phyloP scores from a whole-genome alignment of 2,888 invertebrate genomes.

The Odontothrips loti region DNA sequence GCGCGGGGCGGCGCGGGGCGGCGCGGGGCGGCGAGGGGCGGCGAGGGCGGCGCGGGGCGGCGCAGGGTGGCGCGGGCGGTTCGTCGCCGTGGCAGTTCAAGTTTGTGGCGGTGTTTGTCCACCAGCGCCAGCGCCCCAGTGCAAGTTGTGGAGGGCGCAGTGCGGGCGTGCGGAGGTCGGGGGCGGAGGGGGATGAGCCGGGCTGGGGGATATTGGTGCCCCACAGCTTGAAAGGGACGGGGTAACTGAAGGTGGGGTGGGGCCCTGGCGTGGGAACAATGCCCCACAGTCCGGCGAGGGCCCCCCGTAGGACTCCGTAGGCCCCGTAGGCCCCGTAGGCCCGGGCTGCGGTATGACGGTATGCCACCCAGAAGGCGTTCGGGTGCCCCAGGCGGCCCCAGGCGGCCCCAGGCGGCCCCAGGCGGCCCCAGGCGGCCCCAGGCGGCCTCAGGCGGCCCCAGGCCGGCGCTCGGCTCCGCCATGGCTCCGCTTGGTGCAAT shows the following conservation, averaged over 20 bases:
- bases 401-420: neutral
- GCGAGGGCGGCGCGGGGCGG: neutral
- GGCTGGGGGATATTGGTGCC: neutral
- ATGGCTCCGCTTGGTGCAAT: neutral
- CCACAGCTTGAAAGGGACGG: neutral
- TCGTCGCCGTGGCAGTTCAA: neutral
- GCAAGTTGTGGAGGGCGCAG: neutral
- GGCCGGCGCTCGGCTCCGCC: neutral
- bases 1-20: no score
- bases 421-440: neutral
- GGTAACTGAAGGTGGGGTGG: neutral
- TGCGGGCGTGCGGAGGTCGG: neutral
- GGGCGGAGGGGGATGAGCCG: neutral
- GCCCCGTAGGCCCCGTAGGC: neutral
- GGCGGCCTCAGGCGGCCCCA: neutral
- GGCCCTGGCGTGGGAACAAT: neutral
- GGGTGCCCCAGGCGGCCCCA: neutral
- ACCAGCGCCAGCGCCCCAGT: neutral
- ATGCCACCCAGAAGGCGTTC: slow-evolving; percentile 14
- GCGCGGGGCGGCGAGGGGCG: no score
- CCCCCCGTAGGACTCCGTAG: neutral
- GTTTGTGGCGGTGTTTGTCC: slow-evolving; percentile 19
- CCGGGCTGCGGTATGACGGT: neutral
- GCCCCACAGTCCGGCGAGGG: neutral
- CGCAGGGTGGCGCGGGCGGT: neutral